Percentiles rank a stretch among this genome's conserved stretches.
These are phyloP conservation scores for Halcyon chelicuti DNA, from an alignment of 2,797 vertebrate genomes.

Conservation along the genomic window DNA sequence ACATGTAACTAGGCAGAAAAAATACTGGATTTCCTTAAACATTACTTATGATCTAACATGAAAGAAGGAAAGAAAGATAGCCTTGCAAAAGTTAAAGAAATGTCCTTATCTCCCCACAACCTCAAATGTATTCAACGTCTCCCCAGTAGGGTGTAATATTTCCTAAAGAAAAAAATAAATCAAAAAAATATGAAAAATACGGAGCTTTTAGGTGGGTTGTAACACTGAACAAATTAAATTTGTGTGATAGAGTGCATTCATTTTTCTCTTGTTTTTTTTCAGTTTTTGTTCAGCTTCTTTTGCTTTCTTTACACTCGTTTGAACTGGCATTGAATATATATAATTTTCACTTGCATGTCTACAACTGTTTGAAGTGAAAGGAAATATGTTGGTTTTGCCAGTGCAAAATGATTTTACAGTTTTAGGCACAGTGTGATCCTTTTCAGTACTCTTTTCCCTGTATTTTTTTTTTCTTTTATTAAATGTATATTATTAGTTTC, in stretches of 20 bases:
- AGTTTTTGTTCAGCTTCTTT: background rate
- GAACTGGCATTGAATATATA: background rate
- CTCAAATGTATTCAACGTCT: background rate
- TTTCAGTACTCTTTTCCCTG: background rate
- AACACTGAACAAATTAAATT: background rate
- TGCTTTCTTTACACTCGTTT: background rate
- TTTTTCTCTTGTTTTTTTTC: background rate
- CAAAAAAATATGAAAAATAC: background rate
- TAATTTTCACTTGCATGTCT: background rate
- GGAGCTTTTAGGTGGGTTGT: background rate
- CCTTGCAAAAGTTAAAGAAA: background rate
- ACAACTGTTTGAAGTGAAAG: background rate
- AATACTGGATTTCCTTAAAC: background rate
- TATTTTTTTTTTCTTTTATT: background rate
- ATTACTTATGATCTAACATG: background rate
- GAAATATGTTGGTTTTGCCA: background rate
- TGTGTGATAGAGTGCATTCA: background rate
- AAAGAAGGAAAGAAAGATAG: background rate
- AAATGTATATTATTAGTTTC: background rate
- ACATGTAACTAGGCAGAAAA: background rate
- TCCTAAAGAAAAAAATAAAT: background rate
- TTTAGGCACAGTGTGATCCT: background rate
- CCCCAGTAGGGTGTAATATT: background rate
- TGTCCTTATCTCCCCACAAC: rapidly evolving
- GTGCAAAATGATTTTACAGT: background rate